These are phyloP conservation scores for Campylomormyrus tamandua DNA, from an alignment of 2,113 vertebrate species.

Conservation along the genomic window DNA sequence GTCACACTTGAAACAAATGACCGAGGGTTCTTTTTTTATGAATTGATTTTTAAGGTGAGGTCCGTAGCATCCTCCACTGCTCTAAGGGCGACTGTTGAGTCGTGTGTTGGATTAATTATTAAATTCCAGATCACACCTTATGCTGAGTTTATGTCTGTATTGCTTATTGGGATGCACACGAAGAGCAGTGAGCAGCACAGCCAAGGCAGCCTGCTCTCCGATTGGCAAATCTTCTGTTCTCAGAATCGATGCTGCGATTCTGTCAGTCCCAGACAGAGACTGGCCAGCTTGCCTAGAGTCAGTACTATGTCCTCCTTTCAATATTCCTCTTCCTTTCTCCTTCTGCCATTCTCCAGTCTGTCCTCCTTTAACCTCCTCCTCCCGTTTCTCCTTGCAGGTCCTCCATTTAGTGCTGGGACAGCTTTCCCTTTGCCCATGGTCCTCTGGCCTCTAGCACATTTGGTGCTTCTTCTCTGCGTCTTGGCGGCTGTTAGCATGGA, in stretches of 20 bases:
- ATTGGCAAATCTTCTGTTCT: conserved; percentile 27
- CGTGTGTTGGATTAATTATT: not conserved
- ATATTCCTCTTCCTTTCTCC: conserved; percentile 12
- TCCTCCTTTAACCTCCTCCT: not conserved
- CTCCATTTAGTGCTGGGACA: not conserved
- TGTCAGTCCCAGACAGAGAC: conserved; percentile 33
- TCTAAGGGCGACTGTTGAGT: not conserved
- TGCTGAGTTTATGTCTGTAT: not conserved
- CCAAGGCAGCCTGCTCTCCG: not conserved
- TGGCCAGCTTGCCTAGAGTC: conserved; percentile 37
- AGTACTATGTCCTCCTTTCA: conserved; percentile 38
- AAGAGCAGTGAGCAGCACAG: not conserved
- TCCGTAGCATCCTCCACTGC: not conserved
- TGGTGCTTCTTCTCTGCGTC: not conserved
- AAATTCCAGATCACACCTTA: not conserved
- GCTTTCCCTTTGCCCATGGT: too few relatives aligned
- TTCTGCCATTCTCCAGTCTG: not conserved
- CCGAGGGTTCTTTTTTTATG: not conserved
- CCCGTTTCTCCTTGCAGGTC: not conserved
- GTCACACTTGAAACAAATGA: not conserved
- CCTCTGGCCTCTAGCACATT: not conserved
- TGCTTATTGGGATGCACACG: not conserved
- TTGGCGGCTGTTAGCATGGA: not conserved
- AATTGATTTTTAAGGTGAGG: not conserved
- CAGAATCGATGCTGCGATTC: conserved; percentile 46